Conservation (phyloP, 1,140 invertebrate genomes). For the Sinella curviseta region DNA sequence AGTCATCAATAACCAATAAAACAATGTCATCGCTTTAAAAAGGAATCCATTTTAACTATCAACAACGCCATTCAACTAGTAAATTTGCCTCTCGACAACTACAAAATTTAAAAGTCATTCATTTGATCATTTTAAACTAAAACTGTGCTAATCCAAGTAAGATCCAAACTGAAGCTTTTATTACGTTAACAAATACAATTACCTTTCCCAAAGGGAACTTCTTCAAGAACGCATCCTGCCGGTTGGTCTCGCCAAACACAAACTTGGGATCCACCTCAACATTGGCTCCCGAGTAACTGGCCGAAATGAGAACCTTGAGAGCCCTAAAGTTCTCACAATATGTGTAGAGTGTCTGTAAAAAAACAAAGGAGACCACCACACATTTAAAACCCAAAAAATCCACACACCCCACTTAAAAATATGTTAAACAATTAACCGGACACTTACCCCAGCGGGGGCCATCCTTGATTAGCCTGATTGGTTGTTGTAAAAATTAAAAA, state of each 20-base stretch:
- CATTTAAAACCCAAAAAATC: slow-evolving; percentile 19
- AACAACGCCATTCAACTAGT: too few species aligned
- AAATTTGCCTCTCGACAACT: too few species aligned
- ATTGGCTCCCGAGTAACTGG: slow-evolving; percentile 86
- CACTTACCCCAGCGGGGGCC: slow-evolving; percentile 11
- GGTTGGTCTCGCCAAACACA: slow-evolving; percentile 91
- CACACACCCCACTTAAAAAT: slow-evolving; percentile 22
- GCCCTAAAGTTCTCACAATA: slow-evolving; percentile 61
- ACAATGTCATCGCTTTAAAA: too few species aligned
- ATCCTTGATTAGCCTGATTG: neutral
- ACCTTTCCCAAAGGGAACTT: slow-evolving; percentile 97
- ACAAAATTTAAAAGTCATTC: too few species aligned
- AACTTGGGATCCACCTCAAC: slow-evolving; percentile 83
- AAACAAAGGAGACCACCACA: slow-evolving; percentile 35
- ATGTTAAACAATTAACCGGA: slow-evolving; percentile 40
- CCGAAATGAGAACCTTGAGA: slow-evolving; percentile 86
- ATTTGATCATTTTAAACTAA: too few species aligned
- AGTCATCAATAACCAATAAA: too few species aligned
- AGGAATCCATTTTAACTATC: too few species aligned
- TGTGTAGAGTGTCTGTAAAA: slow-evolving; percentile 61
- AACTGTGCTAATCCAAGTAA: too few species aligned
- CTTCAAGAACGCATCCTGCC: slow-evolving; percentile 77
- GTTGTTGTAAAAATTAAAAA: too few species aligned
- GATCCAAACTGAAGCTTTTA: too few species aligned
- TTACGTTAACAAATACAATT: slow-evolving; percentile 47